phyloP scores from a whole-genome alignment of 1,140 invertebrate species.

The Tenebrio molitor region DNA sequence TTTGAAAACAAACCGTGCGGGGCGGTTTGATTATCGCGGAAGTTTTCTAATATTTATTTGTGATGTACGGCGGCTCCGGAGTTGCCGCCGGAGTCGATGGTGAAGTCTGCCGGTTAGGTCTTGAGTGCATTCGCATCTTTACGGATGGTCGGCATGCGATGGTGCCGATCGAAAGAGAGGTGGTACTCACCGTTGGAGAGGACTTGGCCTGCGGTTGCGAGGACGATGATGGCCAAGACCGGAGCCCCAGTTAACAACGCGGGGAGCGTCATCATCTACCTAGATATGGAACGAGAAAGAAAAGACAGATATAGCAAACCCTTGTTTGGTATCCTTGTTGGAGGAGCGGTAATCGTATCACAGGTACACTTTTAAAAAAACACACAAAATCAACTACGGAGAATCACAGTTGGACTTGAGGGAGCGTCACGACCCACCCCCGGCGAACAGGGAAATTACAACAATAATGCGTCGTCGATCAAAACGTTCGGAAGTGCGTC shows the following conservation, averaged over 20 bases:
- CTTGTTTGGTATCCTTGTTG: constrained; percentile 43
- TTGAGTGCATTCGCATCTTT: constrained; percentile 44
- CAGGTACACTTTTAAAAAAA: constrained; percentile 54
- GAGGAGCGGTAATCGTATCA: constrained; percentile 47
- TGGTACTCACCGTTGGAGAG: constrained; percentile 62
- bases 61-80: neutral
- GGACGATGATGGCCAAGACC: constrained; percentile 57
- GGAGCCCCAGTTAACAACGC: constrained; percentile 50
- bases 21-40: constrained; percentile 3
- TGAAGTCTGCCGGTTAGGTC: constrained; percentile 32
- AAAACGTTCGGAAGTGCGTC: constrained; percentile 39
- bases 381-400: constrained; percentile 16
- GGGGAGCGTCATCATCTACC: constrained; percentile 60
- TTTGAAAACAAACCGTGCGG: constrained; percentile 10
- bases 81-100: neutral
- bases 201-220: constrained; percentile 58
- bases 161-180: constrained; percentile 12
- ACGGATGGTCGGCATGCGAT: constrained; percentile 18
- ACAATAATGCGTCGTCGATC: constrained; percentile 16
- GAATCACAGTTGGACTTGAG: constrained; percentile 34
- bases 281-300: constrained; percentile 53
- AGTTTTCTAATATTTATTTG: constrained; percentile 39
- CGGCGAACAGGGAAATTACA: constrained; percentile 20
- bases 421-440: constrained; percentile 10
- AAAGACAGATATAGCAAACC: constrained; percentile 58